Evolutionary conservation across 2,888 invertebrate genomes (phyloP).

Genomic region (Eilema sororculum): DNA sequence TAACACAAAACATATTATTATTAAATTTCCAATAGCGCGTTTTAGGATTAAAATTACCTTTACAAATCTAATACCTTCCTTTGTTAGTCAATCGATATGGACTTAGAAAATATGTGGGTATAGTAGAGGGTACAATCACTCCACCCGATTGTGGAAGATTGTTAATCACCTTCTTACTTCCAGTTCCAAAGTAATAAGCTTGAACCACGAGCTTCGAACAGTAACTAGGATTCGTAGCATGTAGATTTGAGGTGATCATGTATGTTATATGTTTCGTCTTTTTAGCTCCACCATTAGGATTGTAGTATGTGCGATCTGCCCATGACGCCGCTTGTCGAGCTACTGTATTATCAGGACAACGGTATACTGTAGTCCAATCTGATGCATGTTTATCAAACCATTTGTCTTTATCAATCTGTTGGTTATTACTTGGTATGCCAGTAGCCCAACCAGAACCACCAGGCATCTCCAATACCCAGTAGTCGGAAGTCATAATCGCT

Average conservation of each 20-base stretch:
- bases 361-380: slow-evolving; percentile 69
- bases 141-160: slow-evolving; percentile 48
- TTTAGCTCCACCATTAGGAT: slow-evolving; percentile 55
- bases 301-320: slow-evolving; percentile 67
- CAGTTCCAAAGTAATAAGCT: slow-evolving; percentile 67
- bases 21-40: no score
- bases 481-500: slow-evolving; percentile 68
- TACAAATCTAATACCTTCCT: slow-evolving; percentile 60
- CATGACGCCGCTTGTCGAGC: slow-evolving; percentile 62
- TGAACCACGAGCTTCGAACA: slow-evolving; percentile 71
- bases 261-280: slow-evolving; percentile 68
- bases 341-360: slow-evolving; percentile 56
- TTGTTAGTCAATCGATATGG: slow-evolving; percentile 63
- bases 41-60: no score
- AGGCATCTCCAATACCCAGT: slow-evolving; percentile 69
- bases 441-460: slow-evolving; percentile 59
- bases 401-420: slow-evolving; percentile 60
- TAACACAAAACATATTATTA: no score
- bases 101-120: slow-evolving; percentile 64
- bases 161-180: slow-evolving; percentile 59
- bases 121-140: slow-evolving; percentile 60
- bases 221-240: slow-evolving; percentile 64
- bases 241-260: slow-evolving; percentile 56
- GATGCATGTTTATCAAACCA: slow-evolving; percentile 67
- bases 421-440: slow-evolving; percentile 65